A percentile compares a stretch with the other conserved stretches of the same genome.
Conservation (phyloP, 2,888 invertebrate genomes). For the Mesochorus sp. region DNA sequence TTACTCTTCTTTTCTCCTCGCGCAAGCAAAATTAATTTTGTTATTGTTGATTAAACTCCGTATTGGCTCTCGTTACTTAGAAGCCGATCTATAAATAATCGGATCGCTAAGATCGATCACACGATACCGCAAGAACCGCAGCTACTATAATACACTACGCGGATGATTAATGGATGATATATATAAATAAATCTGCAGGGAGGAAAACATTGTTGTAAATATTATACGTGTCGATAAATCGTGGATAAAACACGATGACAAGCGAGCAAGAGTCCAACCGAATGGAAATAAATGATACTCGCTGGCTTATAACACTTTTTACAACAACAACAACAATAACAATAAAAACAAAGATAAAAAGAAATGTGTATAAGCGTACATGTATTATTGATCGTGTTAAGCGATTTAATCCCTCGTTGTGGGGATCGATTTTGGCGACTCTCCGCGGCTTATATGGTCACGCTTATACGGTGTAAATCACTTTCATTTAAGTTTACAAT, state of each 20-base stretch:
- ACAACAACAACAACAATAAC: too few relatives aligned
- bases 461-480: slow-evolving; percentile 49
- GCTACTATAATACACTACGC: slow-evolving; percentile 24
- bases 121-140: slow-evolving; percentile 43
- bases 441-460: slow-evolving; percentile 19
- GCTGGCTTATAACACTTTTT: background rate
- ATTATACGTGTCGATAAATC: slow-evolving; percentile 50
- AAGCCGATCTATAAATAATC: slow-evolving; percentile 47
- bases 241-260: slow-evolving; percentile 37
- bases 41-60: background rate
- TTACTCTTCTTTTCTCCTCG: too few relatives aligned
- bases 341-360: too few relatives aligned
- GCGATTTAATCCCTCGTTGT: slow-evolving; percentile 44
- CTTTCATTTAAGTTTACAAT: slow-evolving; percentile 45
- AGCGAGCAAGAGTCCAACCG: slow-evolving; percentile 27
- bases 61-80: background rate
- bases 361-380: background rate
- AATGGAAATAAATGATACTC: slow-evolving; percentile 45
- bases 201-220: slow-evolving; percentile 48
- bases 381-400: slow-evolving; percentile 38
- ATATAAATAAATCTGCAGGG: slow-evolving; percentile 1
- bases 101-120: slow-evolving; percentile 47
- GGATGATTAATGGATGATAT: background rate
- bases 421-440: slow-evolving; percentile 46
- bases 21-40: background rate